A percentile compares a stretch with the other conserved stretches of the same genome.
Evolutionary conservation across 2,113 vertebrate genomes (phyloP).

Genomic region (Synodontis membranacea): DNA sequence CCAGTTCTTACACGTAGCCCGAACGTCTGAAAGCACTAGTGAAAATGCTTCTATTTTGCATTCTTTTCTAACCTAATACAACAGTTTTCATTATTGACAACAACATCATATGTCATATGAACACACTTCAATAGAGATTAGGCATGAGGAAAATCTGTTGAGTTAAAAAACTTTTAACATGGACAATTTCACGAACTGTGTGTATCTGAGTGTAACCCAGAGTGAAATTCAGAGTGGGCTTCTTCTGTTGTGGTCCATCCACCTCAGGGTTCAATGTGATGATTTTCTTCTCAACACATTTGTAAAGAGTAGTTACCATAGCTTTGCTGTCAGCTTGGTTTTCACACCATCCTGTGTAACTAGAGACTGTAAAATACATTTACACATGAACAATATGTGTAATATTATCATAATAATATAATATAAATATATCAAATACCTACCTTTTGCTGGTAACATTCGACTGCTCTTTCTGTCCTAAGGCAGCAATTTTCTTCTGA

Average conservation of each 20-base stretch:
- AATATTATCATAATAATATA: not conserved
- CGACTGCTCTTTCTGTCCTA: slow-evolving; percentile 78
- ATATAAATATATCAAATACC: slow-evolving; percentile 27
- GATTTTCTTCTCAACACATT: not conserved
- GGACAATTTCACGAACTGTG: not conserved
- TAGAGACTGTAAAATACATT: not conserved
- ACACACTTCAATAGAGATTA: too few species aligned
- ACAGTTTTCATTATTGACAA: too few species aligned
- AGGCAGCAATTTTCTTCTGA: slow-evolving; percentile 84
- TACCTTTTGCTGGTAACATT: slow-evolving; percentile 72
- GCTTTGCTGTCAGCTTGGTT: not conserved
- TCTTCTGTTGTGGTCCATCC: not conserved
- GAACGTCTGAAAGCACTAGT: too few species aligned
- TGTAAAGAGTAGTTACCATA: not conserved
- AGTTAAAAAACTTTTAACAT: too few species aligned
- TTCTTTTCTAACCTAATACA: too few species aligned
- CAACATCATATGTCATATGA: too few species aligned
- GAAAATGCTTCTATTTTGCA: too few species aligned
- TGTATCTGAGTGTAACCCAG: not conserved
- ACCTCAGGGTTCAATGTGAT: too few species aligned
- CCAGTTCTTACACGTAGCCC: too few species aligned
- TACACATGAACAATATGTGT: not conserved
- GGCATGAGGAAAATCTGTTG: too few species aligned
- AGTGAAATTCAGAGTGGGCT: not conserved
- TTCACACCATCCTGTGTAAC: not conserved